Evolutionary conservation across 2,888 invertebrate species (phyloP), one percentile per base, ranked within the genome.

Genomic region (Deilephila elpenor): DNA sequence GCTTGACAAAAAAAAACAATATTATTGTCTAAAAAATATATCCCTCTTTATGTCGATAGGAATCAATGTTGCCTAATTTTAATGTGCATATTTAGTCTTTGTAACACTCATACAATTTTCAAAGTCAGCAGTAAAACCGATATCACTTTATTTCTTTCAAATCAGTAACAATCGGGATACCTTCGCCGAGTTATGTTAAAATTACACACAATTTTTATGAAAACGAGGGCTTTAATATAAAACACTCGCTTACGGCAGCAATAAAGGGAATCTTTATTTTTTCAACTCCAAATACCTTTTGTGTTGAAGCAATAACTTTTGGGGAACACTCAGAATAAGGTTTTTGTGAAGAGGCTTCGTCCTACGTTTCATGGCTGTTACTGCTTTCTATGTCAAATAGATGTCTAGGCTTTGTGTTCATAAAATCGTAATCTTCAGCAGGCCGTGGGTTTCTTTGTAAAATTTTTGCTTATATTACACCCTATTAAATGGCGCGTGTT

Each of bases 351-450:
- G 44, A 29, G 32, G 17, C 14, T 34, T 20, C 44, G 29, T 51
- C 29, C 20, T 34, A n/a, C 44, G 29, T 51, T 44, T 51, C 61
- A 32, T 29, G 44, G 29, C n/a, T 51, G n/a, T 37, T 34, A 19
- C 25, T 56, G 17, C 32, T 32, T 61, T 62, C 29, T 70, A 53
- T 70, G 61, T 53, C 53, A 61, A 56, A 53, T 53, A 56, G 53
- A 72, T 56, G 34, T 62, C 72, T 71, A 60, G 72, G 72, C 72
- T 53, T 62, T 62, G 62, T 72, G 53, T 62, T 56, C 29, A 72
- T 72, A 72, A 34, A 62, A 62, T 72, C 56, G 32, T 72, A 62
- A 62, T 62, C 62, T 72, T 72, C 53, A 32, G 14, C 62, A 19
- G 53, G 5, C 32, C 51, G 11, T 53, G 32, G 53, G 70, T 3